phyloP scores from a whole-genome alignment of 2,797 vertebrate genomes.

The Neostethus bicornis region DNA sequence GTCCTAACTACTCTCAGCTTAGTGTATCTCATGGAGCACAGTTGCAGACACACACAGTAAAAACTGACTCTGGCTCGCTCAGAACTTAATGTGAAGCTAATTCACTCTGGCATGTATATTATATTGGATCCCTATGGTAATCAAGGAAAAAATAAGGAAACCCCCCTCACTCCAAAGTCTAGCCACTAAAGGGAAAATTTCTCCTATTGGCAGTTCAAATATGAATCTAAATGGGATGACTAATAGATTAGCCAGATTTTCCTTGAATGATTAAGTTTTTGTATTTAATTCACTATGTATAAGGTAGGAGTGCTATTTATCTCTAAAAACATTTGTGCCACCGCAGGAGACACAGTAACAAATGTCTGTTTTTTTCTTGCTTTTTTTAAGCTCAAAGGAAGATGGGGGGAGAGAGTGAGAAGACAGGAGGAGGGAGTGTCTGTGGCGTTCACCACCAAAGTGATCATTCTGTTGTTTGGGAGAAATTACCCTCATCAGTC shows the following conservation, averaged over 20 bases:
- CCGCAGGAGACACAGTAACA: slow-evolving; percentile 64
- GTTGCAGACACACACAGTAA: slow-evolving; percentile 49
- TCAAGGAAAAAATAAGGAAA: slow-evolving; percentile 67
- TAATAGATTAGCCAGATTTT: slow-evolving; percentile 33
- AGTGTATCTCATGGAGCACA: slow-evolving; percentile 55
- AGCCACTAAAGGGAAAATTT: slow-evolving; percentile 32
- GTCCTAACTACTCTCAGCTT: slow-evolving; percentile 70
- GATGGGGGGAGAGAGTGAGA: slow-evolving; percentile 38
- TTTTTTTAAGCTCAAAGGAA: slow-evolving; percentile 53
- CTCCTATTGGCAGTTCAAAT: slow-evolving; percentile 38
- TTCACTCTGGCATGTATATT: slow-evolving; percentile 68
- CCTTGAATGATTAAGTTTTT: slow-evolving; percentile 25
- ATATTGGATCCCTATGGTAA: slow-evolving; percentile 70
- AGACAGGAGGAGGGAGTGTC: slow-evolving; percentile 50
- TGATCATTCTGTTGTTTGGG: slow-evolving; percentile 86
- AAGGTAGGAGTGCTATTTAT: slow-evolving; percentile 40
- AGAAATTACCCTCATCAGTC: slow-evolving; percentile 89
- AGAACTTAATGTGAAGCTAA: slow-evolving; percentile 58
- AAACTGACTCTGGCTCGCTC: slow-evolving; percentile 46
- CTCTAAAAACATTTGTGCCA: slow-evolving; percentile 43
- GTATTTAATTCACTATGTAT: slow-evolving; percentile 15
- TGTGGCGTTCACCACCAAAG: slow-evolving; percentile 72
- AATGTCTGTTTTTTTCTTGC: slow-evolving; percentile 52
- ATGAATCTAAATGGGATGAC: slow-evolving; percentile 25
- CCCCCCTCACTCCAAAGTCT: slow-evolving; percentile 20